Evolutionary conservation across 2,113 vertebrate genomes (phyloP).

Genomic region (Phainopepla nitens): DNA sequence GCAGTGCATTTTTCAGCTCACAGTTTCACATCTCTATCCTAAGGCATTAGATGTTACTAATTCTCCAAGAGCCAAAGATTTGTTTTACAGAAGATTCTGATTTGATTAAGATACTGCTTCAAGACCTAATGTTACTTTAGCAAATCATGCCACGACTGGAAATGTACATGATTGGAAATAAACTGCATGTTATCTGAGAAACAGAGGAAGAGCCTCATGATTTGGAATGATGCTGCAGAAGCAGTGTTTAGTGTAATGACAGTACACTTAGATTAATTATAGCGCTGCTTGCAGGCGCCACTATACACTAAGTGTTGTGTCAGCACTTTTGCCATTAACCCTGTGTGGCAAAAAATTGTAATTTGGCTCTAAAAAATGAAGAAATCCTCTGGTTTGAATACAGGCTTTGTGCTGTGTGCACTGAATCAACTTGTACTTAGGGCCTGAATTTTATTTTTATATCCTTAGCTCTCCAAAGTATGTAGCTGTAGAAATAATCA

Average conservation of each 20-base stretch:
- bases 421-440: not conserved
- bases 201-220: conserved; percentile 15
- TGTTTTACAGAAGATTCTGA: conserved; percentile 74
- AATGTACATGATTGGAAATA: conserved; percentile 60
- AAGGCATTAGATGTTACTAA: conserved; percentile 71
- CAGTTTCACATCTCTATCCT: conserved; percentile 71
- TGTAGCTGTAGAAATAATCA: not conserved
- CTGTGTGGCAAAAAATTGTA: conserved; percentile 36
- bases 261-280: conserved; percentile 76
- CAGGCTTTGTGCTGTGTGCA: not conserved
- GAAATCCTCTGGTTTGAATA: not conserved
- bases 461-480: not conserved
- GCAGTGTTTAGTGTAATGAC: conserved; percentile 71
- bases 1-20: conserved; percentile 71
- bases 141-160: conserved; percentile 44
- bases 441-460: not conserved
- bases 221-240: conserved; percentile 68
- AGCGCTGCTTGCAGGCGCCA: conserved; percentile 54
- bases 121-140: conserved; percentile 67
- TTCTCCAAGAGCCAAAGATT: conserved; percentile 74
- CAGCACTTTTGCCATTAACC: conserved; percentile 65
- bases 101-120: conserved; percentile 76
- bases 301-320: conserved; percentile 49
- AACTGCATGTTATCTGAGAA: conserved; percentile 66
- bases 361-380: not conserved